Evolutionary conservation across 2,113 vertebrate genomes (phyloP), one percentile per base, ranked within the genome.

Genomic region (Nycticryphes semicollaris): DNA sequence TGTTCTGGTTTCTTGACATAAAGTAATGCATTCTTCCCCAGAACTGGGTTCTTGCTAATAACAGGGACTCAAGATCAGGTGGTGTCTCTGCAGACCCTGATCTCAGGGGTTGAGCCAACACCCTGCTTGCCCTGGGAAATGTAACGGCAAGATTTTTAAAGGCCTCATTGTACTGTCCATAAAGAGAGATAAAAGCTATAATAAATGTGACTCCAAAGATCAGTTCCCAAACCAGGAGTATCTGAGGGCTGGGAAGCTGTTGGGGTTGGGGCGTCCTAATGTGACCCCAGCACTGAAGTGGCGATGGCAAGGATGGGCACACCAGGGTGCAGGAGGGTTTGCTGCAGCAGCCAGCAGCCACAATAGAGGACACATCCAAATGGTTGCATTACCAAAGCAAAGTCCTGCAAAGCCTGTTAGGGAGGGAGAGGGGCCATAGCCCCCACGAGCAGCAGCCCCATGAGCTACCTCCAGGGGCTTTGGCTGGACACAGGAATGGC

Each of bases 371-470:
- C 17, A 78, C 24, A 37, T 19, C 70, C 84, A 64, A 43, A 43
- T 10, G 8, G 4, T 17, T 63, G 30, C n/a, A 4, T 45, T n/a
- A 24, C 31, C 35, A 20, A 30, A 59, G 14, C 5, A 10, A 68
- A 47, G n/a, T n/a, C 54, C 53, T 10, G 6, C 5, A 4, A 43
- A 64, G 60, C 27, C 43, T 16, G 2, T 2, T 35, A 47, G 28
- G 21, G 45, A 35, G 57, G n/a, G 24, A 20, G 76, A 67, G 25
- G 33, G 57, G 33, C 35, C 48, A 35, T 60, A 37, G 28, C 7
- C 6, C 41, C 27, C 2, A 0, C 0, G 10, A 45, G 47, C 10
- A 60, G 54, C 73, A 25, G 56, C 45, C 35, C 59, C 2, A 0
- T 5, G 66, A 48, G 39, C 45, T 31, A 1, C 31, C 45, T 60